Evolutionary conservation across 2,113 vertebrate species (phyloP).

Genomic region (Cichladusa arquata): DNA sequence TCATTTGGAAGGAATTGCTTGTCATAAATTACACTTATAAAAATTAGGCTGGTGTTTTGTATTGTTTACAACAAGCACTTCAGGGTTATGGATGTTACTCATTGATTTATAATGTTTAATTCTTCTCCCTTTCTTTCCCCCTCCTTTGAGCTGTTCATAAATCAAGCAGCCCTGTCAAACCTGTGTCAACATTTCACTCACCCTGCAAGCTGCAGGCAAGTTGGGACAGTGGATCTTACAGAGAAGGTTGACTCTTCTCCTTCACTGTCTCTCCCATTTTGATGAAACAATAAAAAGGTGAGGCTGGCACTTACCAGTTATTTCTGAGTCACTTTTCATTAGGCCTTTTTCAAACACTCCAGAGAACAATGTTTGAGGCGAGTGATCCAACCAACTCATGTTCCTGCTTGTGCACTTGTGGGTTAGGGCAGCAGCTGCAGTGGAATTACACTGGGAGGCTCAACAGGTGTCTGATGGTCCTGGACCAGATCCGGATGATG

Average conservation of each 20-base stretch:
- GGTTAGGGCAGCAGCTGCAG: background rate
- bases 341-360: constrained; percentile 63
- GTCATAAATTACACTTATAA: constrained; percentile 45
- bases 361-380: constrained; percentile 58
- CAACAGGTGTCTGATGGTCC: constrained; percentile 47
- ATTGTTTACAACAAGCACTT: constrained; percentile 51
- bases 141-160: constrained; percentile 40
- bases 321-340: constrained; percentile 77
- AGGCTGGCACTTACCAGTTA: constrained; percentile 74
- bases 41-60: constrained; percentile 30
- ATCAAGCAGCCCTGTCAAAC: constrained; percentile 66
- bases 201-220: constrained; percentile 70
- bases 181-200: constrained; percentile 70
- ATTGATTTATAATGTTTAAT: constrained; percentile 57
- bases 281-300: constrained; percentile 77
- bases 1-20: constrained; percentile 67
- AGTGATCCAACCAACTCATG: constrained; percentile 44
- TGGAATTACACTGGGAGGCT: constrained; percentile 34
- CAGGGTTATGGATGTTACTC: constrained; percentile 53
- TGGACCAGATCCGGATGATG: background rate
- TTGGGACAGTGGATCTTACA: constrained; percentile 59
- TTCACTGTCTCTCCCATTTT: constrained; percentile 56
- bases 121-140: background rate
- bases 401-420: constrained; percentile 54
- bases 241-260: constrained; percentile 48